Conservation (phyloP, 2,113 vertebrate species). For the Psittacula cyanocephala region DNA sequence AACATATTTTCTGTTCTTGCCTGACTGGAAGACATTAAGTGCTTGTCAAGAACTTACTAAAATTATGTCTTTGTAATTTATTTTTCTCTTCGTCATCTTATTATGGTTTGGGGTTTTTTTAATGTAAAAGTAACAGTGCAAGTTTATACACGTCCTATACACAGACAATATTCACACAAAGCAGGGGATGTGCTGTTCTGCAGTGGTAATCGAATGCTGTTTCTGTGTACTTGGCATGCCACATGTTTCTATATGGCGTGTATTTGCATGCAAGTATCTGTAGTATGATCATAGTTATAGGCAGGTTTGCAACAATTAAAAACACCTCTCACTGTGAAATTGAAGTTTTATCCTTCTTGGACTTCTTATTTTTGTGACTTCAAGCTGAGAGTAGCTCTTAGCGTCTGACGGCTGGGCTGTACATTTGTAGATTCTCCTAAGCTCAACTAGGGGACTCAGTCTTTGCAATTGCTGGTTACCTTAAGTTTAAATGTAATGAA, state of each 20-base stretch:
- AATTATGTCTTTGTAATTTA: conserved; percentile 49
- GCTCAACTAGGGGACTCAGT: background rate
- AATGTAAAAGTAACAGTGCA: background rate
- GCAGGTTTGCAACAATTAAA: background rate
- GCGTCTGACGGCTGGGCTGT: background rate
- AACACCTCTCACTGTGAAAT: background rate
- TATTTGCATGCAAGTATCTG: background rate
- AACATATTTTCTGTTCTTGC: conserved; percentile 64
- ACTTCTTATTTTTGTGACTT: background rate
- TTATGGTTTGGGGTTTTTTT: background rate
- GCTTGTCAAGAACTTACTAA: conserved; percentile 64
- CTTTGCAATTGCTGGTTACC: background rate
- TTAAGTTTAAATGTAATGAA: background rate
- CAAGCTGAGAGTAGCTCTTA: background rate
- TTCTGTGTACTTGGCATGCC: background rate
- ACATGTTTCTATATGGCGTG: background rate
- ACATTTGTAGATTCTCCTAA: background rate
- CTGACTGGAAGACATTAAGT: conserved; percentile 64
- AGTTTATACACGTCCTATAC: background rate
- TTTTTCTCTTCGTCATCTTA: conserved; percentile 27
- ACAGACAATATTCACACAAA: background rate
- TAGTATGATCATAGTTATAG: background rate
- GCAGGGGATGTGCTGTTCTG: background rate
- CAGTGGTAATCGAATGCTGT: background rate
- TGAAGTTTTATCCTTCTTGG: background rate